These are phyloP conservation scores for Parazoanthus atlanticus DNA, from an alignment of 92 coral and sea anemone species.

Conservation along the genomic window DNA sequence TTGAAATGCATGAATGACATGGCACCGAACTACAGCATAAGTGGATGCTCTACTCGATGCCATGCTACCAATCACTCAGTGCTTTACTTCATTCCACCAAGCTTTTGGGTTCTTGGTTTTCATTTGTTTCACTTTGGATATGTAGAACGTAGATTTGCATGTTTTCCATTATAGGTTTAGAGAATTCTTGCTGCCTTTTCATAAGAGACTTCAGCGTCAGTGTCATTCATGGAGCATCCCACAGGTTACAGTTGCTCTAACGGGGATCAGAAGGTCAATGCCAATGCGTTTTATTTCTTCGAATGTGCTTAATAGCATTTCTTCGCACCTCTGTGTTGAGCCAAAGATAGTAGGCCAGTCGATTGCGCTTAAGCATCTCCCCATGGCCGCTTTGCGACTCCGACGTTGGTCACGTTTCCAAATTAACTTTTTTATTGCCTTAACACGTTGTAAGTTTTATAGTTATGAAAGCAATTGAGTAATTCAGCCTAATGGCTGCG, in stretches of 20 bases:
- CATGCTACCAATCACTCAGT: too few species aligned
- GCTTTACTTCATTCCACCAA: constrained; percentile 55
- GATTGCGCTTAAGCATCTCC: constrained; percentile 19
- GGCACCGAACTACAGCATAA: too few species aligned
- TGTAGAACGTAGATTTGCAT: constrained; percentile 42
- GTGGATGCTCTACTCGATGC: too few species aligned
- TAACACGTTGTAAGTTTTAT: too few species aligned
- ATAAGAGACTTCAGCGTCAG: constrained; percentile 40
- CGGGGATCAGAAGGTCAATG: constrained; percentile 34
- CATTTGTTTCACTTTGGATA: constrained; percentile 47
- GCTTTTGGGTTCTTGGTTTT: constrained; percentile 48
- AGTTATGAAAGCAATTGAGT: too few species aligned
- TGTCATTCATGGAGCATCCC: constrained; percentile 59
- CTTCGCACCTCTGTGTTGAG: constrained; percentile 31
- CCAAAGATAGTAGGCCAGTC: constrained; percentile 42
- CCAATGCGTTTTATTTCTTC: constrained; percentile 28
- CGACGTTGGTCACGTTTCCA: constrained; percentile 37
- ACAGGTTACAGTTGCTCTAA: background rate
- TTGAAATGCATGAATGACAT: too few species aligned
- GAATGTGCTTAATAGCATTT: constrained; percentile 2
- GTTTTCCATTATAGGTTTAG: constrained; percentile 38
- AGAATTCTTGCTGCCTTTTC: constrained; percentile 51
- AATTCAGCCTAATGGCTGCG: too few species aligned
- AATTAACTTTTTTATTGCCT: background rate
- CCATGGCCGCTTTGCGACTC: constrained; percentile 47